Conservation (phyloP, 2,888 invertebrate genomes). For the Harpalus rufipes region DNA sequence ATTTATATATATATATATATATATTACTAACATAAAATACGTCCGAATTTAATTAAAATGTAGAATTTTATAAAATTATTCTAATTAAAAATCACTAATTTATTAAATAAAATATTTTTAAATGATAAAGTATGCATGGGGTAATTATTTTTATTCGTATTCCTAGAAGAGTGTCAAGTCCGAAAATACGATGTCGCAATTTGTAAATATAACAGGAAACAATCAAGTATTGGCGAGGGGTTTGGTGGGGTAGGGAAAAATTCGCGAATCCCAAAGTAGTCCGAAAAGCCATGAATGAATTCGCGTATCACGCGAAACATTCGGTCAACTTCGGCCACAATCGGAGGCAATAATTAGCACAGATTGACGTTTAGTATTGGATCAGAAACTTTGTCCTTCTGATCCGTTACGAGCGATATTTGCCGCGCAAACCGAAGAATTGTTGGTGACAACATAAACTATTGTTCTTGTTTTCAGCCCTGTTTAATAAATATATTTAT, state of each 20-base stretch:
- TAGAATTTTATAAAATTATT: background rate
- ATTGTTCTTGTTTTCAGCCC: no score
- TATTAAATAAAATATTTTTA: no score
- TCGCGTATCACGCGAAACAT: constrained; percentile 51
- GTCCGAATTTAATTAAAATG: background rate
- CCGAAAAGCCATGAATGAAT: constrained; percentile 60
- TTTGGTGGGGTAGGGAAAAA: background rate
- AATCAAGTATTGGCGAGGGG: constrained; percentile 7
- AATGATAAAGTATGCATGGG: background rate
- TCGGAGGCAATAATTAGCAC: constrained; percentile 49
- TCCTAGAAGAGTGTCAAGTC: constrained; percentile 33
- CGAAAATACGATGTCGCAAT: constrained; percentile 25
- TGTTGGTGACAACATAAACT: background rate
- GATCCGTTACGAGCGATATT: constrained; percentile 7
- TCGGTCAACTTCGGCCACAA: constrained; percentile 58
- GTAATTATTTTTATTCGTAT: constrained; percentile 19
- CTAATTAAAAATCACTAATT: background rate
- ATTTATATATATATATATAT: background rate
- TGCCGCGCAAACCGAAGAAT: constrained; percentile 33
- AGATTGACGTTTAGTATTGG: constrained; percentile 20
- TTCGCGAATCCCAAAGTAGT: constrained; percentile 39
- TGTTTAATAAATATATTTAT: no score
- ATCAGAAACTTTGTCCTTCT: constrained; percentile 33
- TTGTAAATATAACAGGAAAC: constrained; percentile 46
- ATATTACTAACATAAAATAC: background rate